A percentile compares a stretch with the other conserved stretches of the same genome.
These are phyloP conservation scores for Tenthredo scrophulariae DNA, from an alignment of 2,888 invertebrate genomes.

Conservation along the genomic window DNA sequence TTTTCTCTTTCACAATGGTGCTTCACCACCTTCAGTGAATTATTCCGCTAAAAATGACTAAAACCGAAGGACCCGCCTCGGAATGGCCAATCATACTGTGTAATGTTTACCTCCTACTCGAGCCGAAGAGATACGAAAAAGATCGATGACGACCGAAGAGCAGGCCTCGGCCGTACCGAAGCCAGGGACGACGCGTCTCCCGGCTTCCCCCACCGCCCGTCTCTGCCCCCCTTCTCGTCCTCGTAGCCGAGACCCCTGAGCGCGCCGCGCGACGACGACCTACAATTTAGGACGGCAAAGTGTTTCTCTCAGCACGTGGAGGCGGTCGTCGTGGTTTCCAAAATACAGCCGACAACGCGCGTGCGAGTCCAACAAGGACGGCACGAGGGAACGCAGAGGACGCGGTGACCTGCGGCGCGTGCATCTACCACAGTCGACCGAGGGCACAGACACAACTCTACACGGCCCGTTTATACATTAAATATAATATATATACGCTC, in stretches of 20 bases:
- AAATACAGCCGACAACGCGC: constrained; percentile 60
- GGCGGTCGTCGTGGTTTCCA: constrained; percentile 73
- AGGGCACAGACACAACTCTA: constrained; percentile 49
- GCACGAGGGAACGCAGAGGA: constrained; percentile 58
- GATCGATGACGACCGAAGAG: constrained; percentile 69
- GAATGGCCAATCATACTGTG: constrained; percentile 75
- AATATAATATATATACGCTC: neutral
- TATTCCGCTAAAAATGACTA: constrained; percentile 62
- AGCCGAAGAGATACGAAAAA: constrained; percentile 67
- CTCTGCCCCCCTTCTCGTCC: constrained; percentile 58
- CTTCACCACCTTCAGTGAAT: constrained; percentile 40
- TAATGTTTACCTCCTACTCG: constrained; percentile 76
- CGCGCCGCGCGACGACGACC: constrained; percentile 70
- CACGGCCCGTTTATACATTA: constrained; percentile 15
- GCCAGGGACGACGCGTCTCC: constrained; percentile 54
- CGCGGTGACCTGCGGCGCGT: constrained; percentile 67
- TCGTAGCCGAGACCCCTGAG: constrained; percentile 55
- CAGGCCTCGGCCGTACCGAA: constrained; percentile 53
- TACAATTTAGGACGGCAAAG: constrained; percentile 74
- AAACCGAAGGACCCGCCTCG: constrained; percentile 76
- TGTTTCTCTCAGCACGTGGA: constrained; percentile 74
- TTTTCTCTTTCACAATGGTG: constrained; percentile 20
- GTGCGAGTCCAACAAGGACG: constrained; percentile 63
- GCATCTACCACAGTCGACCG: constrained; percentile 59
- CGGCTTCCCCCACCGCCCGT: constrained; percentile 47